Conservation (phyloP, 2,888 invertebrate genomes). For the Drosophila emarginata region DNA sequence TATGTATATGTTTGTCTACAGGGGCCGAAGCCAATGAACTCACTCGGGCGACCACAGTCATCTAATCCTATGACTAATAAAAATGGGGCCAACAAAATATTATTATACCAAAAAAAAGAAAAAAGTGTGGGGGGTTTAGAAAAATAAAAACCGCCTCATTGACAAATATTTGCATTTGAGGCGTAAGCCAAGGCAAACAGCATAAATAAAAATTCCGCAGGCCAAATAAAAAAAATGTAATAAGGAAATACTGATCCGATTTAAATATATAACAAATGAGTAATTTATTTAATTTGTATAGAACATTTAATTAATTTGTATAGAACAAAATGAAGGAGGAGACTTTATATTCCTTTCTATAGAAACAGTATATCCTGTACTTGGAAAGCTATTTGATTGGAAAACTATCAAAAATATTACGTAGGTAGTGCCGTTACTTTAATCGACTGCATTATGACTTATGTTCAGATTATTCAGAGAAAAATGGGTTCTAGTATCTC, state of each 20-base stretch:
- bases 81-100: conserved; percentile 34
- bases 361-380: not conserved
- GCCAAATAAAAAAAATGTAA: conserved; percentile 32
- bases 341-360: not conserved
- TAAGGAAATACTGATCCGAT: conserved; percentile 49
- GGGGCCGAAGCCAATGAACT: conserved; percentile 39
- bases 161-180: conserved; percentile 63
- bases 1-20: not conserved
- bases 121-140: too few species aligned
- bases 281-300: not conserved
- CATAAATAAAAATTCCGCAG: conserved; percentile 23
- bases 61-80: conserved; percentile 59
- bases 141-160: conserved; percentile 59
- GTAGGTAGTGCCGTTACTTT: too few species aligned
- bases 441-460: too few species aligned
- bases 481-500: too few species aligned
- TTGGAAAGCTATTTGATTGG: too few species aligned
- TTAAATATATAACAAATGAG: conserved; percentile 1
- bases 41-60: conserved; percentile 23
- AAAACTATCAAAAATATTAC: too few species aligned
- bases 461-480: too few species aligned
- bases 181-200: conserved; percentile 37
- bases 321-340: not conserved
- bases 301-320: conserved; percentile 1
- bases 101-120: conserved; percentile 12